phyloP scores from a whole-genome alignment of 2,888 invertebrate genomes.

The Oconnorella tubifera region DNA sequence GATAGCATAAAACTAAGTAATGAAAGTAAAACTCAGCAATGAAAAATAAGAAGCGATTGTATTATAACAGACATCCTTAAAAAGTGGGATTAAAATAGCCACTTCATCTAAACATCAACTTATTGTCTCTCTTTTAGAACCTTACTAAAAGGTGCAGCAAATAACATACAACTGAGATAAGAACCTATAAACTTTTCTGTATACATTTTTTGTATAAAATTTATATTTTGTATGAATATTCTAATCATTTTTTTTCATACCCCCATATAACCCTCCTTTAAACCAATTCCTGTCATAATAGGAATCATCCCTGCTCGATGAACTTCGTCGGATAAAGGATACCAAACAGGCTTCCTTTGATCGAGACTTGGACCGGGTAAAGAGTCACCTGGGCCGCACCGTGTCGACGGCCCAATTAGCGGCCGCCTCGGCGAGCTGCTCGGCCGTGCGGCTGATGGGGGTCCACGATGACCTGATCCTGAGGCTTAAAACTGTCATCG shows the following conservation, averaged over 20 bases:
- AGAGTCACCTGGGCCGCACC: conserved; percentile 26
- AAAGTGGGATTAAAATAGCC: no score
- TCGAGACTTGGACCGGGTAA: conserved; percentile 28
- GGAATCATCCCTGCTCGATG: conserved; percentile 29
- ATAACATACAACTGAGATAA: neutral
- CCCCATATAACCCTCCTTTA: no score
- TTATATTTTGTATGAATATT: neutral
- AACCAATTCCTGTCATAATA: no score
- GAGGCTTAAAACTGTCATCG: conserved; percentile 35
- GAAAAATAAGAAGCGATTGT: no score
- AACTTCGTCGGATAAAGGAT: conserved; percentile 26
- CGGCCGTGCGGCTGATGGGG: conserved; percentile 29
- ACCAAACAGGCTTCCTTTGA: conserved; percentile 25
- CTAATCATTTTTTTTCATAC: no score
- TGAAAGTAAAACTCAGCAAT: no score
- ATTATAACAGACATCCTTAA: no score
- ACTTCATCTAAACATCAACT: no score
- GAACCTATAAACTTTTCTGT: neutral
- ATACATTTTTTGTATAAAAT: neutral
- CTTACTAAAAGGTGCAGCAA: neutral
- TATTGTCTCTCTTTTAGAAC: no score
- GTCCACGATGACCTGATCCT: conserved; percentile 36
- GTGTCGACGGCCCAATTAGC: conserved; percentile 29
- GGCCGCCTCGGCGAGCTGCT: conserved; percentile 12
- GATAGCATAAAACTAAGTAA: no score